Conservation (phyloP, 2,888 invertebrate species). For the Lasioglossum calceatum region DNA sequence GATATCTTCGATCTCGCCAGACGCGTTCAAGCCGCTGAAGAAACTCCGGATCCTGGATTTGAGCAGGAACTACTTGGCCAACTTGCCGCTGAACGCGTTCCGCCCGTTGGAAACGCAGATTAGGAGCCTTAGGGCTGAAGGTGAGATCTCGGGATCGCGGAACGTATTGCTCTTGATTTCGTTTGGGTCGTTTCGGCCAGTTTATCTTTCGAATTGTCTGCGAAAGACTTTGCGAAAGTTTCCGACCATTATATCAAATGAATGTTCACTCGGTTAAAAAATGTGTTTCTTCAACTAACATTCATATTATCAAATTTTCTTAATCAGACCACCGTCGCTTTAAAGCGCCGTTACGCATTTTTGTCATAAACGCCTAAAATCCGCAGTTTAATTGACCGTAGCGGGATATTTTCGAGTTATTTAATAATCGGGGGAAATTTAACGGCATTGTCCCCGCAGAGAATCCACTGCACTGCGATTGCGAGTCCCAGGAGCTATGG, state of each 20-base stretch:
- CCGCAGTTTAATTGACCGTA: neutral
- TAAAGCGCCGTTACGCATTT: neutral
- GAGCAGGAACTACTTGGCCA: constrained; percentile 93
- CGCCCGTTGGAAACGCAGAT: constrained; percentile 93
- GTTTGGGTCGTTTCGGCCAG: neutral
- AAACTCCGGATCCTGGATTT: constrained; percentile 92
- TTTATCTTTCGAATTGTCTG: neutral
- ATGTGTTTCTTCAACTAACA: neutral
- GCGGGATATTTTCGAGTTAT: neutral
- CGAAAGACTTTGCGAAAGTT: neutral
- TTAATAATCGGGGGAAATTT: neutral
- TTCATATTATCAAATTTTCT: neutral
- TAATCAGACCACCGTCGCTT: neutral
- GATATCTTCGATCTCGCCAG: constrained; percentile 91
- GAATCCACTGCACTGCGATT: constrained; percentile 95
- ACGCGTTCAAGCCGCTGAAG: constrained; percentile 91
- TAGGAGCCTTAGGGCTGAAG: constrained; percentile 91
- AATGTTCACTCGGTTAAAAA: neutral
- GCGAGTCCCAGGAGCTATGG: constrained; percentile 96
- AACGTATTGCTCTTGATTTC: constrained; percentile 1
- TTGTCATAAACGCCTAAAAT: neutral
- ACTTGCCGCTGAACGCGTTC: constrained; percentile 91
- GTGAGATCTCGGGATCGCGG: constrained; percentile 85
- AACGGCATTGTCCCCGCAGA: constrained; percentile 85
- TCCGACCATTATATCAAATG: neutral